Evolutionary conservation across 2,888 invertebrate genomes (phyloP), one percentile per base, ranked within the genome.

Genomic region (Campoplex nolae): DNA sequence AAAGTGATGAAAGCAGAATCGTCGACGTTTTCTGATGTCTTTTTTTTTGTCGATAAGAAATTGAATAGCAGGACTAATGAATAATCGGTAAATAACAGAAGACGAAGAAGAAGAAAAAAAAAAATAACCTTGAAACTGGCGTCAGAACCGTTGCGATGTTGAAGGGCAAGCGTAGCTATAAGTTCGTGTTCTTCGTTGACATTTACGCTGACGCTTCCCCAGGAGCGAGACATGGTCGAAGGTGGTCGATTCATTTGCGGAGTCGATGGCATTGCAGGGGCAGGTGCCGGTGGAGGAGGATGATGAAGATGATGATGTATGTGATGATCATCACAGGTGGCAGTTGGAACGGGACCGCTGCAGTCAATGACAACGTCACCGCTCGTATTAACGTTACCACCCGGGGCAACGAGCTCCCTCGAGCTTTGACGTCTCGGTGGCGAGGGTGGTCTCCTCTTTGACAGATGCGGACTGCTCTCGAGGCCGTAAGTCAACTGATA

Each of bases 391-490:
- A 90, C 85, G 35, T 78, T 70, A 75, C 88, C 89, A 38, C 89
- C 90, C 32, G 83, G 85, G 79, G 91, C 90, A 48, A 90, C 87
- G 54, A 92, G 89, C 51, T 93, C 93, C 82, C 94, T 91, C 6
- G 94, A 95, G 85, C 94, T 96, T 91, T 97, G 97, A 2, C 97
- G 95, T 89, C 97, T 96, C 0, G 97, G 98, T 0, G 97, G 98
- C 87, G 97, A 97, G 0, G 97, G 97, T 0, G 97, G 97, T 76
- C 97, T 96, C 92, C 97, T 97, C 91, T 97, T 96, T 65, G 96
- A 96, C 90, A 97, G 96, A 95, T 97, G 96, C 4, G 97, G 97
- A 94, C 97, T 97, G 90, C 96, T 94, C 70, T 94, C 94, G 4
- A 93, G 90, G 23, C 94, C 94, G 73, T 94, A 94, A 58, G 95